Percentiles rank a stretch among this genome's conserved stretches.
phyloP scores from a whole-genome alignment of 2,888 invertebrate genomes.

The Apotomis capreana region DNA sequence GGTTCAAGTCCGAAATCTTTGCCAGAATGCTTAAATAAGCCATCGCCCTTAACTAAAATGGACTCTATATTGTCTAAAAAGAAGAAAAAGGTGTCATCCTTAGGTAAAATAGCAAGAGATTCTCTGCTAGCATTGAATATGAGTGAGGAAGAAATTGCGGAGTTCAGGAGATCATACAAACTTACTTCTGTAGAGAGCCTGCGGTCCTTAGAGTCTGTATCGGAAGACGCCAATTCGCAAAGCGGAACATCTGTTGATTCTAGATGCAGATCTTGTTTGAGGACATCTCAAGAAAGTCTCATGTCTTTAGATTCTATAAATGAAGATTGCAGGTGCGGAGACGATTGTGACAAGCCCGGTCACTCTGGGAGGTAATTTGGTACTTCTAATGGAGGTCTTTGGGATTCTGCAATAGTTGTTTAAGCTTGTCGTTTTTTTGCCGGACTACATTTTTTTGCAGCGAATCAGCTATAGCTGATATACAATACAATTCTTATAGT shows the following conservation, averaged over 20 bases:
- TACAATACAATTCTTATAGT: too few species aligned
- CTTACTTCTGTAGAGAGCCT: slow-evolving; percentile 76
- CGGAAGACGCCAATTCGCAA: slow-evolving; percentile 75
- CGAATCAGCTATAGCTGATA: too few species aligned
- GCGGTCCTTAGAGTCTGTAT: slow-evolving; percentile 74
- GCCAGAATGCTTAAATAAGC: slow-evolving; percentile 75
- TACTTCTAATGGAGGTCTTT: slow-evolving; percentile 36
- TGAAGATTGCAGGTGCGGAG: slow-evolving; percentile 71
- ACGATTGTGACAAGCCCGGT: slow-evolving; percentile 62
- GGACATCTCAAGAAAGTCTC: slow-evolving; percentile 76
- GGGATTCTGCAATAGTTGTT: not conserved
- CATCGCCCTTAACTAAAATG: slow-evolving; percentile 67
- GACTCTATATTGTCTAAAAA: slow-evolving; percentile 65
- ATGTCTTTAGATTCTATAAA: slow-evolving; percentile 78
- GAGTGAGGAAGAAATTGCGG: slow-evolving; percentile 77
- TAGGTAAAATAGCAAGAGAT: slow-evolving; percentile 78
- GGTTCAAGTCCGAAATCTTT: slow-evolving; percentile 78
- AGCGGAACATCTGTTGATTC: slow-evolving; percentile 76
- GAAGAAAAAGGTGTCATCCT: slow-evolving; percentile 72
- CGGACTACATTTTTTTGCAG: too few species aligned
- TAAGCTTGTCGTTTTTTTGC: not conserved
- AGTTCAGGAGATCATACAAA: slow-evolving; percentile 73
- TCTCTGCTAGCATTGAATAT: slow-evolving; percentile 76
- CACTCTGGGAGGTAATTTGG: slow-evolving; percentile 63
- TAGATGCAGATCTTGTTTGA: slow-evolving; percentile 67